Conservation (phyloP, 2,888 invertebrate genomes). For the Sarcophaga variegata region DNA sequence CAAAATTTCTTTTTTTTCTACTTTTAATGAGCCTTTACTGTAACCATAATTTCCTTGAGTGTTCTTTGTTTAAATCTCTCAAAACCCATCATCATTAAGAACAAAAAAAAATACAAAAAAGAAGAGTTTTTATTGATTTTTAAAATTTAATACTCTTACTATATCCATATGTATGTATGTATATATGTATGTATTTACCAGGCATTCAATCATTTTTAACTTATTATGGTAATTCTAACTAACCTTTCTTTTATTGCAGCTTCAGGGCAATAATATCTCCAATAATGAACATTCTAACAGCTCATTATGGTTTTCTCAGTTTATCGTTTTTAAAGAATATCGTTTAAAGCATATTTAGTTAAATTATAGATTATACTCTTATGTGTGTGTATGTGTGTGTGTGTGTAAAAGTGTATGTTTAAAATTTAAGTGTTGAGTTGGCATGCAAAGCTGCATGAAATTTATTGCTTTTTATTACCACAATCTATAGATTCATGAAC, state of each 20-base stretch:
- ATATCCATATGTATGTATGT: background rate
- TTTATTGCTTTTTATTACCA: constrained; percentile 25
- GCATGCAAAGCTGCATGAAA: constrained; percentile 4
- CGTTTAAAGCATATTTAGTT: constrained; percentile 4
- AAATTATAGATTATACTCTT: background rate
- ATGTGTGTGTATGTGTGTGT: too few species aligned
- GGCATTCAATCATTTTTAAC: background rate
- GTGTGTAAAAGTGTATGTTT: background rate
- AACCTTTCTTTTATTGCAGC: constrained; percentile 21
- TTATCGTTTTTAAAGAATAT: constrained; percentile 8
- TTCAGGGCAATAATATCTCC: background rate
- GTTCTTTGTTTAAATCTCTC: background rate
- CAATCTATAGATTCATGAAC: background rate
- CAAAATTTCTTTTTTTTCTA: background rate
- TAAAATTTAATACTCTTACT: constrained; percentile 9
- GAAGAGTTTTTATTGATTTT: constrained; percentile 34
- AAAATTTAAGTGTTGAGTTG: background rate
- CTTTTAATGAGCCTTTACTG: background rate
- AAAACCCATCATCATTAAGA: constrained; percentile 26
- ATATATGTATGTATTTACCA: too few species aligned
- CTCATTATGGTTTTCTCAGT: constrained; percentile 20
- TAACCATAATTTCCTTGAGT: background rate
- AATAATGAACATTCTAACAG: constrained; percentile 40
- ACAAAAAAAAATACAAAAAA: too few species aligned
- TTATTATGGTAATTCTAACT: background rate